Percentiles rank a stretch among this genome's conserved stretches.
phyloP scores from a whole-genome alignment of 2,888 invertebrate species.

The Phortica magna region DNA sequence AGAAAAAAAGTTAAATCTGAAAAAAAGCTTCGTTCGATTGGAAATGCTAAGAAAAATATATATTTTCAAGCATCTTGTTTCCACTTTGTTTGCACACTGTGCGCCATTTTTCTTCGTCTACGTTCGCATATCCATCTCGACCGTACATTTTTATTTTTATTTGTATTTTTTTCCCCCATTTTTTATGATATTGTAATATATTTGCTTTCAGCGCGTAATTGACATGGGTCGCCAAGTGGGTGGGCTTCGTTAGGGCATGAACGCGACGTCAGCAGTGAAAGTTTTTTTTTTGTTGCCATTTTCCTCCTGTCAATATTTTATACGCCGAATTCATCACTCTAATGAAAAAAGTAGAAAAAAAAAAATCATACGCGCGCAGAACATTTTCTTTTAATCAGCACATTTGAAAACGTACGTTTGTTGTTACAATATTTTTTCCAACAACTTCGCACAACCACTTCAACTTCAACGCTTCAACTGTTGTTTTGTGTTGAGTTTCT shows the following conservation, averaged over 20 bases:
- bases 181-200: slow-evolving; percentile 72
- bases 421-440: neutral
- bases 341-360: slow-evolving; percentile 1
- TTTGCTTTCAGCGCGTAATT: slow-evolving; percentile 72
- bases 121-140: neutral
- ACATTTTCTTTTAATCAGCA: neutral
- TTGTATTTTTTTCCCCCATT: slow-evolving; percentile 44
- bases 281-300: slow-evolving; percentile 47
- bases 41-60: slow-evolving; percentile 35
- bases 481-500: neutral
- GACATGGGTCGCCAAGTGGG: slow-evolving; percentile 67
- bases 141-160: neutral
- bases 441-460: neutral
- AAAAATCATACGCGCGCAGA: neutral
- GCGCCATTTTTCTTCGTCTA: slow-evolving; percentile 22
- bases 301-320: slow-evolving; percentile 10
- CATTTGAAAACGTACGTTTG: neutral
- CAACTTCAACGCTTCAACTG: no score
- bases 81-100: neutral
- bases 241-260: slow-evolving; percentile 19
- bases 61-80: slow-evolving; percentile 43
- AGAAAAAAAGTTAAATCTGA: neutral
- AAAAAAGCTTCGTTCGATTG: slow-evolving; percentile 25
- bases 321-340: slow-evolving; percentile 14
- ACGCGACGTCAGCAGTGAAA: slow-evolving; percentile 36